Evolutionary conservation across 2,888 invertebrate genomes (phyloP).

Genomic region (Enoplolaimus lenunculus): DNA sequence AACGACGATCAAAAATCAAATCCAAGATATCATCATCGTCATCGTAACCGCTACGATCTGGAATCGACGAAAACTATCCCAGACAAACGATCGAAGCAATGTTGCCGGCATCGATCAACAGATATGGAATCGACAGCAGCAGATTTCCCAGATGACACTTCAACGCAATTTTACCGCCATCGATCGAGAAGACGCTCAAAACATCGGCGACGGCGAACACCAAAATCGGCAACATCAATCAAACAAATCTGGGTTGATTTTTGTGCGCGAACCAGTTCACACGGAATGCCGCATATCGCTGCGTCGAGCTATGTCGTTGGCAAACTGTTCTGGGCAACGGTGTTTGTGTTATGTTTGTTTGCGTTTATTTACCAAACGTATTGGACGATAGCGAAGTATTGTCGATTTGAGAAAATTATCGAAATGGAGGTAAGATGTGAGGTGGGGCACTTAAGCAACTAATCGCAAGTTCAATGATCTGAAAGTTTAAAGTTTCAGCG

Average conservation of each 20-base stretch:
- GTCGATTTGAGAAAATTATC: constrained; percentile 25
- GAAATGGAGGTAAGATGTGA: constrained; percentile 16
- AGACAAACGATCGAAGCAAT: too few relatives aligned
- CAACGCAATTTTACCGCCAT: too few relatives aligned
- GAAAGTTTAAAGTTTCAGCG: too few relatives aligned
- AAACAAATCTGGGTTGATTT: constrained; percentile 33
- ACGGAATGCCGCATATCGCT: constrained; percentile 29
- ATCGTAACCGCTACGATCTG: too few relatives aligned
- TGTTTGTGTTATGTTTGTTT: constrained; percentile 29
- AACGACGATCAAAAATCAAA: too few relatives aligned
- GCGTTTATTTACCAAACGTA: constrained; percentile 36
- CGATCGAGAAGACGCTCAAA: too few relatives aligned
- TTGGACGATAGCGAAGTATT: constrained; percentile 36
- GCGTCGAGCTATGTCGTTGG: constrained; percentile 13
- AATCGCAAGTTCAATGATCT: too few relatives aligned
- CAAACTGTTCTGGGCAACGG: constrained; percentile 29
- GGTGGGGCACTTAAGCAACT: not conserved
- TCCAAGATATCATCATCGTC: too few relatives aligned
- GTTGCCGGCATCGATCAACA: too few relatives aligned
- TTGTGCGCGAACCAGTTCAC: constrained; percentile 36
- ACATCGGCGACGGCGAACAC: constrained; percentile 5
- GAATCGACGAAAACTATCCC: too few relatives aligned
- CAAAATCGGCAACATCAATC: constrained; percentile 23
- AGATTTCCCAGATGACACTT: too few relatives aligned
- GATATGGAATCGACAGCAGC: too few relatives aligned